Evolutionary conservation across 2,113 vertebrate species (phyloP).

Genomic region (Uria aalge): DNA sequence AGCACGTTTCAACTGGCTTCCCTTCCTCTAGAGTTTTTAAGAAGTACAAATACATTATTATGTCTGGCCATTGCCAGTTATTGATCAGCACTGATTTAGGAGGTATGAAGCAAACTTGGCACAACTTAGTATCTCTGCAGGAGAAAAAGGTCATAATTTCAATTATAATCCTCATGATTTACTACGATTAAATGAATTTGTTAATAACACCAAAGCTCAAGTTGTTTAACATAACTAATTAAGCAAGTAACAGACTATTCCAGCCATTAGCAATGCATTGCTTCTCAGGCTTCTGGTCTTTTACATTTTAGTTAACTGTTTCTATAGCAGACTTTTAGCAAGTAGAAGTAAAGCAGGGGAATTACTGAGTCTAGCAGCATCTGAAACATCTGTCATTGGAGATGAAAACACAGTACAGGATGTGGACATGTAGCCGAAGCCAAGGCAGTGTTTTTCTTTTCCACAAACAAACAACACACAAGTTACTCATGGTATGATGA

Average conservation of each 20-base stretch:
- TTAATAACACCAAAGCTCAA: conserved; percentile 31
- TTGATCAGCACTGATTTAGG: conserved; percentile 33
- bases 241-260: conserved; percentile 24
- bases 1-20: background rate
- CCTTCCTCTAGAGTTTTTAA: background rate
- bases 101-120: conserved; percentile 16
- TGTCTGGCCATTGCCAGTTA: background rate
- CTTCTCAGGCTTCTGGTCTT: background rate
- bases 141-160: conserved; percentile 37
- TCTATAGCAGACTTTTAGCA: background rate
- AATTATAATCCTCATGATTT: conserved; percentile 61
- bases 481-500: background rate
- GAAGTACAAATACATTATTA: background rate
- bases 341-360: background rate
- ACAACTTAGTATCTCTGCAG: background rate
- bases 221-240: conserved; percentile 50
- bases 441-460: background rate
- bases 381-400: background rate
- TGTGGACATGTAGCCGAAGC: background rate
- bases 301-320: background rate
- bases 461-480: background rate
- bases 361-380: background rate
- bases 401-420: background rate
- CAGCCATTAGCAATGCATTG: background rate
- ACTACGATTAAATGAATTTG: conserved; percentile 27